These are phyloP conservation scores for Sinella curviseta DNA, from an alignment of 1,140 invertebrate genomes.

Conservation along the genomic window DNA sequence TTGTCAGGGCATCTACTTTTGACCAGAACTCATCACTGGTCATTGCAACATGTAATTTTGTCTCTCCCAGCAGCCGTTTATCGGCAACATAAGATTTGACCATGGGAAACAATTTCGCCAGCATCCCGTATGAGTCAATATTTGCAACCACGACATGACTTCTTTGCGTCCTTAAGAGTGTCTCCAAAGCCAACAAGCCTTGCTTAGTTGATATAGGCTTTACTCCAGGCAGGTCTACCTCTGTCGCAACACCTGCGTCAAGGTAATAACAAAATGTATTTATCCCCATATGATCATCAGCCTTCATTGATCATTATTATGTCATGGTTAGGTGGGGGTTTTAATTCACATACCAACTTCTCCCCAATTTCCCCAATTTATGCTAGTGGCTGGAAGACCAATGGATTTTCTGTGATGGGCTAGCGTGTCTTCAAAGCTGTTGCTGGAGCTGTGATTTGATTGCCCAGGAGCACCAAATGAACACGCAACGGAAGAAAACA, in stretches of 20 bases:
- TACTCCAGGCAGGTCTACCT: background rate
- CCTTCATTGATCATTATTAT: background rate
- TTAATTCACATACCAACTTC: background rate
- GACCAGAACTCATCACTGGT: background rate
- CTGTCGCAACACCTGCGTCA: background rate
- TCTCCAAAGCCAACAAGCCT: background rate
- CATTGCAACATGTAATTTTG: background rate
- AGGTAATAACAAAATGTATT: background rate
- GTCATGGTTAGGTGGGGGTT: too few relatives aligned
- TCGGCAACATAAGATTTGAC: background rate
- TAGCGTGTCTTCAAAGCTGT: background rate
- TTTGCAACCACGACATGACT: background rate
- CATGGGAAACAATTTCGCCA: background rate
- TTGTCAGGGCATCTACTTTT: background rate
- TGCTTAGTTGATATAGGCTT: background rate
- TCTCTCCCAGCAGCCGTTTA: conserved; percentile 4
- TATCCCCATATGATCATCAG: too few relatives aligned
- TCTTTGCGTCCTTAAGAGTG: background rate
- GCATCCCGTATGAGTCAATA: background rate
- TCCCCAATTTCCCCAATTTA: conserved; percentile 17
- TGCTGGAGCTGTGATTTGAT: background rate
- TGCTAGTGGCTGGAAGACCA: background rate
- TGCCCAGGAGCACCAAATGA: background rate
- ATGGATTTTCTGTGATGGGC: background rate
- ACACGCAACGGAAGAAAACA: background rate